A percentile compares a stretch with the other conserved stretches of the same genome.
These are phyloP conservation scores for Microdon myrmicae DNA, from an alignment of 2,888 invertebrate genomes.

Conservation along the genomic window DNA sequence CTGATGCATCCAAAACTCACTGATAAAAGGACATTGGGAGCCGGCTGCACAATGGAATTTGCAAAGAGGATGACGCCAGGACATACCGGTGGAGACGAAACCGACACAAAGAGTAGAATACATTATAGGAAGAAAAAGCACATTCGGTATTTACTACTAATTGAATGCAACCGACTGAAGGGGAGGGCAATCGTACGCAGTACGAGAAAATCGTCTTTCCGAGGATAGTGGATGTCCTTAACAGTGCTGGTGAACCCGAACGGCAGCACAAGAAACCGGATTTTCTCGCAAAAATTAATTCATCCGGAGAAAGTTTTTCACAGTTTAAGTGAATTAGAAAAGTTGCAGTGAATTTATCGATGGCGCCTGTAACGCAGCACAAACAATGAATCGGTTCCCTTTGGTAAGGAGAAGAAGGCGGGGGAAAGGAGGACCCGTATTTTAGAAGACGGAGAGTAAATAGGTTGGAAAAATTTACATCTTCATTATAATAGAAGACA, in stretches of 20 bases:
- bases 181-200: constrained; percentile 1
- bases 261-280: constrained; percentile 26
- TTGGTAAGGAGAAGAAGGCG: no score
- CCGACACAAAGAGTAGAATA: background rate
- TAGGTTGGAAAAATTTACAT: no score
- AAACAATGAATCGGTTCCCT: no score
- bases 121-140: constrained; percentile 14
- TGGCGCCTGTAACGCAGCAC: no score
- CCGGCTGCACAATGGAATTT: no score
- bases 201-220: no score
- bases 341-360: constrained; percentile 46
- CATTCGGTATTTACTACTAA: constrained; percentile 34
- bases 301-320: constrained; percentile 38
- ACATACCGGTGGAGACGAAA: background rate
- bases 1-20: no score
- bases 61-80: constrained; percentile 13
- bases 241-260: constrained; percentile 1
- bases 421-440: no score
- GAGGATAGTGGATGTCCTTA: constrained; percentile 6
- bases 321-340: constrained; percentile 50
- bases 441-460: no score
- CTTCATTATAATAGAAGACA: no score
- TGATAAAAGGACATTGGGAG: no score
- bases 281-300: constrained; percentile 46
- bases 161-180: constrained; percentile 39